Base-by-base conservation (phyloP, 2,797 vertebrate genomes). In the Poeciliopsis gracilis region DNA sequence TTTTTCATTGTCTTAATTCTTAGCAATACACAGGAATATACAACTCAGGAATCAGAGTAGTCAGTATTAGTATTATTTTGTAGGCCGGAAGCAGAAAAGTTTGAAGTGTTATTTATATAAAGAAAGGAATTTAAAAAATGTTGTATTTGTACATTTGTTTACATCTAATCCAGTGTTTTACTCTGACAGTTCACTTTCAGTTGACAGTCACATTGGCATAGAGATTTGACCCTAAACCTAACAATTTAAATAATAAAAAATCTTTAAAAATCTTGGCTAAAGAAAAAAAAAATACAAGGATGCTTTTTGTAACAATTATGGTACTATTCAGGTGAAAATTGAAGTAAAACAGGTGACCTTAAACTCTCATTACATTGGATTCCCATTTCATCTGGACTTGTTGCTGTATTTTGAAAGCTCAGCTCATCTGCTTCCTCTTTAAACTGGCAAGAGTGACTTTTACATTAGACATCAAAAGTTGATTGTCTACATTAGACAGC, bases 321-420 rank as follows among this genome's bases (percentile, higher is more conserved):
- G 23, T n/a, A 5, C 23, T 25, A 9, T 13, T 59, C 11, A 59
- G 12, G 55, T 59, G 4, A 59, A 59, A 59, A 13, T 28, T 57
- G 25, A n/a, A n/a, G n/a, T n/a, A n/a, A n/a, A n/a, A n/a, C n/a
- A n/a, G n/a, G n/a, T n/a, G n/a, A n/a, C n/a, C n/a, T n/a, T n/a
- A n/a, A n/a, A n/a, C n/a, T n/a, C n/a, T n/a, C n/a, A n/a, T n/a
- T 38, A 10, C 36, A 66, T 36, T 38, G 3, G 3, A 66, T 33
- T 63, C 16, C 28, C 16, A n/a, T 63, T 36, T 36, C 12, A 36
- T 8, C n/a, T 18, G 5, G 13, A 28, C 12, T 57, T 61, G 28
- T 18, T n/a, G 1, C 53, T 88, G 90, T 88, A 86, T 74, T 88
- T 78, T 89, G 88, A 89, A 86, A 71, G 20, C 23, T 59, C 18